phyloP scores from a whole-genome alignment of 2,888 invertebrate genomes.

The Pogonocherus hispidulus region DNA sequence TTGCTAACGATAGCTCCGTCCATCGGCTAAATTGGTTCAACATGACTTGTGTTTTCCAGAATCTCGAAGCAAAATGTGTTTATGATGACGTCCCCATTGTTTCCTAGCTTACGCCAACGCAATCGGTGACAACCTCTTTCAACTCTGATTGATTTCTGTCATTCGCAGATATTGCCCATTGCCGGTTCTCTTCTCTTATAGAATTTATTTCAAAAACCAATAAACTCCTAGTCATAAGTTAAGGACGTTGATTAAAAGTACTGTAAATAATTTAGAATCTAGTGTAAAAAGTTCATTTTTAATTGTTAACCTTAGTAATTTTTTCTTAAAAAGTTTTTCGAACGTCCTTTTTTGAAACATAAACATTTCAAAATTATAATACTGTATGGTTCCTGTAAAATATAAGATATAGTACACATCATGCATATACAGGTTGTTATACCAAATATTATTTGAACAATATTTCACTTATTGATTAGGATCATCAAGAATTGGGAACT shows the following conservation, averaged over 20 bases:
- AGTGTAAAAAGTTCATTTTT: too few species aligned
- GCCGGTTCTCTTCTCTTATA: neutral
- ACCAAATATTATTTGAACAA: too few species aligned
- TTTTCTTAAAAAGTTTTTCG: too few species aligned
- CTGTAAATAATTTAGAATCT: too few species aligned
- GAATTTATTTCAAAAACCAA: neutral
- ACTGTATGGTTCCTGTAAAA: too few species aligned
- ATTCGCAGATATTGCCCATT: slow-evolving; percentile 42
- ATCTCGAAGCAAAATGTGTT: slow-evolving; percentile 66
- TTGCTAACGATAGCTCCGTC: slow-evolving; percentile 66
- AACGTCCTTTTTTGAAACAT: too few species aligned
- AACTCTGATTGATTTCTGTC: slow-evolving; percentile 57
- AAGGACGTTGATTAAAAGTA: neutral
- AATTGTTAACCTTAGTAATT: too few species aligned
- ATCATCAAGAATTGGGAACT: too few species aligned
- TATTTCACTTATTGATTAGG: too few species aligned
- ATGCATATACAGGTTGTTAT: too few species aligned
- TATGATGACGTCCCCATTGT: slow-evolving; percentile 69
- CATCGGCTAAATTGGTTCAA: slow-evolving; percentile 68
- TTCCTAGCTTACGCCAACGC: slow-evolving; percentile 56
- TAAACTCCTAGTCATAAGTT: neutral
- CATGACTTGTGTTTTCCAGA: slow-evolving; percentile 68
- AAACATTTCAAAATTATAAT: too few species aligned
- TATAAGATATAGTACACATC: too few species aligned
- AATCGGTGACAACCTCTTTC: slow-evolving; percentile 57